phyloP scores from a whole-genome alignment of 2,113 vertebrate species.

The Paramisgurnus dabryanus region DNA sequence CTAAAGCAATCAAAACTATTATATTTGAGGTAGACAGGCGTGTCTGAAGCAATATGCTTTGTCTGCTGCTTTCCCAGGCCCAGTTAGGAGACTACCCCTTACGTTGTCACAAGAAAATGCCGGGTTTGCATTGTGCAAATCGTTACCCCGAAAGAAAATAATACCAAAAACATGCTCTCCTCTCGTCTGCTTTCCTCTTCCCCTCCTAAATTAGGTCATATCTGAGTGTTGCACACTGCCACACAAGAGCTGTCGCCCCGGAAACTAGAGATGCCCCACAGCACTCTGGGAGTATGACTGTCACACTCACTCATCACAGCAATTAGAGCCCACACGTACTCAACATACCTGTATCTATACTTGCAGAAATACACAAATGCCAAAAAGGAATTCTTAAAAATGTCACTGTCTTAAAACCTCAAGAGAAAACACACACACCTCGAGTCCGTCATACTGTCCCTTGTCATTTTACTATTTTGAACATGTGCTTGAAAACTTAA shows the following conservation, averaged over 20 bases:
- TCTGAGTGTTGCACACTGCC: conserved; percentile 70
- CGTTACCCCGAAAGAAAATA: conserved; percentile 26
- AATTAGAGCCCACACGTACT: conserved; percentile 66
- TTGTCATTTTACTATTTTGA: conserved; percentile 23
- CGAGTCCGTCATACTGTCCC: conserved; percentile 18
- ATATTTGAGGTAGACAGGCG: too few relatives aligned
- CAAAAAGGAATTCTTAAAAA: conserved; percentile 37
- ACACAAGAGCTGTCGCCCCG: conserved; percentile 66
- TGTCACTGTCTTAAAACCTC: background rate
- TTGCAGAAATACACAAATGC: conserved; percentile 37
- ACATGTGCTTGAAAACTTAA: conserved; percentile 20
- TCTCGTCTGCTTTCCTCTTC: conserved; percentile 46
- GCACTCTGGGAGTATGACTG: conserved; percentile 72
- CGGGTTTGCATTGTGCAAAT: conserved; percentile 36
- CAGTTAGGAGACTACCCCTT: too few relatives aligned
- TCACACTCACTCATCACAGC: conserved; percentile 70
- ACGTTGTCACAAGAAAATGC: background rate
- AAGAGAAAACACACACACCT: conserved; percentile 13
- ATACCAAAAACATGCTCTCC: conserved; percentile 11
- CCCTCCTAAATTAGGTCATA: conserved; percentile 71
- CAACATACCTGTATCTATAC: conserved; percentile 20
- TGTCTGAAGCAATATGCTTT: too few relatives aligned
- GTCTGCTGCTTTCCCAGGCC: too few relatives aligned
- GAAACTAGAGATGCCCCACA: conserved; percentile 71
- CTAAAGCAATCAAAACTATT: too few relatives aligned